Percentiles rank a stretch among this genome's conserved stretches.
These are phyloP conservation scores for Propithecus perrieri DNA, from an alignment of 2,797 vertebrate genomes.

Conservation along the genomic window DNA sequence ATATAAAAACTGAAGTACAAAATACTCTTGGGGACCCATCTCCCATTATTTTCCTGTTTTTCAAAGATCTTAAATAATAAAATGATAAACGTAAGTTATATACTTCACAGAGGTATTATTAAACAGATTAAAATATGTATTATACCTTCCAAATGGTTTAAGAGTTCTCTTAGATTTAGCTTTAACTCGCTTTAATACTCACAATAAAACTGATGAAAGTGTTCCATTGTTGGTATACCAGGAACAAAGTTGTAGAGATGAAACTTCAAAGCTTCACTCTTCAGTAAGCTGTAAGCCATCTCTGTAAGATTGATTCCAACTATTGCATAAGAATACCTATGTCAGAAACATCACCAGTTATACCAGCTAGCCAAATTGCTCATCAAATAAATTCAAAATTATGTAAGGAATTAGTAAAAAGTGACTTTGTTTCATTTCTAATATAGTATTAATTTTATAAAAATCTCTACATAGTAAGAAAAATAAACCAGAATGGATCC, in stretches of 20 bases:
- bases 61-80: slow-evolving; percentile 9
- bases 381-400: neutral
- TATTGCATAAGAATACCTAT: slow-evolving; percentile 98
- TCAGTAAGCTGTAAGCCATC: slow-evolving; percentile 97
- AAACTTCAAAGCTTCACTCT: slow-evolving; percentile 92
- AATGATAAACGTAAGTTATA: neutral
- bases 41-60: neutral
- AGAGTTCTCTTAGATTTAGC: neutral
- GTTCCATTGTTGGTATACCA: slow-evolving; percentile 88
- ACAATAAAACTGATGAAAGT: slow-evolving; percentile 99
- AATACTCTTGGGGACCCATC: neutral
- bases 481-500: neutral
- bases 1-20: neutral
- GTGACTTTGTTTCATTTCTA: neutral
- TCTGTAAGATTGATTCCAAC: slow-evolving; percentile 99
- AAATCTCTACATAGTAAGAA: neutral
- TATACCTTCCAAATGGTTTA: neutral
- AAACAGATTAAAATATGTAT: neutral
- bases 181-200: slow-evolving; percentile 81
- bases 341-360: slow-evolving; percentile 46
- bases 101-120: neutral
- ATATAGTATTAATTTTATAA: neutral
- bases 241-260: slow-evolving; percentile 94
- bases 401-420: neutral
- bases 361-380: neutral